Conservation (phyloP, 2,888 invertebrate species). For the Philereme transversata region DNA sequence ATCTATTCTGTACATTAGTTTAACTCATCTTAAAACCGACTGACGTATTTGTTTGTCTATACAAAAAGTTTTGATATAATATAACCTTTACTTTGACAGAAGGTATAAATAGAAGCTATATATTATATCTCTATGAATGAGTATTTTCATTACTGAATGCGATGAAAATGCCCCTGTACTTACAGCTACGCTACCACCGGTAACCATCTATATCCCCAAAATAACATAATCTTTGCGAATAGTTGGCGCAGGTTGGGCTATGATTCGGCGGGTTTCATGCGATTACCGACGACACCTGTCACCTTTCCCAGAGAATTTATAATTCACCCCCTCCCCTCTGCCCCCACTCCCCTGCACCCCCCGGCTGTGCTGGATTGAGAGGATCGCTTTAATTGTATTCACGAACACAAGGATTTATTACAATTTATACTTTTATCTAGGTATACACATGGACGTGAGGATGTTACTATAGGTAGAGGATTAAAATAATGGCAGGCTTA, state of each 20-base stretch:
- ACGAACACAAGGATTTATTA: conserved; percentile 72
- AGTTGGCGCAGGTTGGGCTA: conserved; percentile 59
- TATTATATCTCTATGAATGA: no score
- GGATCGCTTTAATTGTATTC: conserved; percentile 78
- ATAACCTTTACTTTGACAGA: no score
- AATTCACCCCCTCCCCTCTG: conserved; percentile 57
- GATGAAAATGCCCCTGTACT: no score
- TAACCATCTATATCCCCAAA: conserved; percentile 15
- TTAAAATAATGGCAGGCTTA: conserved; percentile 38
- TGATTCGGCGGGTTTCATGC: conserved; percentile 72
- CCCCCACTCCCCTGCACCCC: neutral
- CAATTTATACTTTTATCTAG: conserved; percentile 42
- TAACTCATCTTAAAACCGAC: no score
- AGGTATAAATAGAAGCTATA: no score
- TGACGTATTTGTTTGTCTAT: no score
- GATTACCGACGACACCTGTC: conserved; percentile 77
- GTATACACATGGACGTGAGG: neutral
- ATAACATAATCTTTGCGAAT: conserved; percentile 48
- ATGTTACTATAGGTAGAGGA: conserved; percentile 17
- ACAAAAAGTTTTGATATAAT: no score
- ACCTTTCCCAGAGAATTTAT: conserved; percentile 79
- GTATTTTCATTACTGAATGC: no score
- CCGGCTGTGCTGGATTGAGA: conserved; percentile 57
- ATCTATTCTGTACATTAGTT: no score
- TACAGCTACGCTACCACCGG: neutral